A percentile compares a stretch with the other conserved stretches of the same genome.
These are phyloP conservation scores for Apodemia zela DNA, from an alignment of 2,888 invertebrate genomes.

Conservation along the genomic window DNA sequence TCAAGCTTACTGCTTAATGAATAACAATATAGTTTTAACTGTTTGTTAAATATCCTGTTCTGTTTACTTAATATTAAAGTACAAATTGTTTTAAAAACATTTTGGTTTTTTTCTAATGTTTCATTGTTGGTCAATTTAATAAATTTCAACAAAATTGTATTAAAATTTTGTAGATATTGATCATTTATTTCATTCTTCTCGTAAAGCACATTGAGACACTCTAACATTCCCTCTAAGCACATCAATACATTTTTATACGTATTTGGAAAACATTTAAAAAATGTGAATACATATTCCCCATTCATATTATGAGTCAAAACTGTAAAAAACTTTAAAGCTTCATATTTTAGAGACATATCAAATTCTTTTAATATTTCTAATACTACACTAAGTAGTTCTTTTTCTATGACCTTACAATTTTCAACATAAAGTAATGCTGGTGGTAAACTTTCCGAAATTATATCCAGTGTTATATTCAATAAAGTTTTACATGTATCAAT, in stretches of 20 bases:
- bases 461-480: slow-evolving; percentile 53
- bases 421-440: slow-evolving; percentile 50
- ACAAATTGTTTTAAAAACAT: slow-evolving; percentile 47
- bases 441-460: slow-evolving; percentile 60
- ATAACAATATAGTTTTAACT: slow-evolving; percentile 52
- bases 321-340: slow-evolving; percentile 54
- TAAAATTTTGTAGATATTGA: slow-evolving; percentile 45
- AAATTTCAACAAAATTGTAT: slow-evolving; percentile 42
- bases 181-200: slow-evolving; percentile 53
- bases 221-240: slow-evolving; percentile 48
- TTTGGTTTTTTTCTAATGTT: slow-evolving; percentile 36
- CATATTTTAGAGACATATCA: slow-evolving; percentile 58
- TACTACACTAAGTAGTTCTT: slow-evolving; percentile 43
- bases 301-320: slow-evolving; percentile 53
- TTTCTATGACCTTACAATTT: slow-evolving; percentile 35
- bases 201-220: slow-evolving; percentile 48
- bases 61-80: slow-evolving; percentile 43
- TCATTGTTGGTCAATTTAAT: slow-evolving; percentile 39
- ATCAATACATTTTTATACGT: slow-evolving; percentile 44
- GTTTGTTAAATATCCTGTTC: slow-evolving; percentile 46
- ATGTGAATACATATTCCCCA: slow-evolving; percentile 44
- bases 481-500: slow-evolving; percentile 53
- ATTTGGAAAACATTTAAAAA: slow-evolving; percentile 45
- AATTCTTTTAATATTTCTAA: slow-evolving; percentile 55
- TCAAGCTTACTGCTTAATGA: slow-evolving; percentile 45